A percentile compares a stretch with the other conserved stretches of the same genome.
phyloP scores from a whole-genome alignment of 2,797 vertebrate genomes.

The Gymnocypris eckloni region DNA sequence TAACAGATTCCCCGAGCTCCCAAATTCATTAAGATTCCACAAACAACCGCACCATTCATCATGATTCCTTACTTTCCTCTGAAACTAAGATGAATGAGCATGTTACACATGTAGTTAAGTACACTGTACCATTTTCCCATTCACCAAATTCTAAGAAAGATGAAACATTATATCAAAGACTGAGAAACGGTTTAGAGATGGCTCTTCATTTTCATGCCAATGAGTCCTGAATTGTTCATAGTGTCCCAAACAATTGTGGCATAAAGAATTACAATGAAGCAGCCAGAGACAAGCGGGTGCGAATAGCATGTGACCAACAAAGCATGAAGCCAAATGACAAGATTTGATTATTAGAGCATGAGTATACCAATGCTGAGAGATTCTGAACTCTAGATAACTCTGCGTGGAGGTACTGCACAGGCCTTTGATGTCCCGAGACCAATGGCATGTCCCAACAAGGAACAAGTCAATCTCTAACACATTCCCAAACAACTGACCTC shows the following conservation, averaged over 20 bases:
- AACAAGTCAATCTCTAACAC: conserved; percentile 25
- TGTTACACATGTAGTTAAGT: conserved; percentile 4
- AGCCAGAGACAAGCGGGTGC: conserved; percentile 43
- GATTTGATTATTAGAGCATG: conserved; percentile 68
- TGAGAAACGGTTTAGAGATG: conserved; percentile 16
- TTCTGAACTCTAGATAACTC: conserved; percentile 54
- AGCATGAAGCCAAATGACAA: conserved; percentile 63
- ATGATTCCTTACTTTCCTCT: conserved; percentile 22
- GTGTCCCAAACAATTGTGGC: conserved; percentile 34
- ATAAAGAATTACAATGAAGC: conserved; percentile 47
- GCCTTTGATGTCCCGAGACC: not conserved
- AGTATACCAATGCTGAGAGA: conserved; percentile 56
- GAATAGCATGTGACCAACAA: conserved; percentile 60
- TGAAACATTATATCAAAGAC: conserved; percentile 28
- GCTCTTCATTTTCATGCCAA: not conserved
- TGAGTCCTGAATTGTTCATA: conserved; percentile 30
- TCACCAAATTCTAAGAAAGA: conserved; percentile 25
- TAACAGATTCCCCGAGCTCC: conserved; percentile 25
- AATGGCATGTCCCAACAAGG: not conserved
- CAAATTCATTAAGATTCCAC: conserved; percentile 20
- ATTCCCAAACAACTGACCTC: conserved; percentile 16
- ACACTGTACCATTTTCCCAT: conserved; percentile 10
- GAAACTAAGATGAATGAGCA: conserved; percentile 32
- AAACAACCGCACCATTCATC: conserved; percentile 37
- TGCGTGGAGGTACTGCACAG: not conserved